Conservation (phyloP, 2,113 vertebrate genomes). For the Cichladusa arquata region DNA sequence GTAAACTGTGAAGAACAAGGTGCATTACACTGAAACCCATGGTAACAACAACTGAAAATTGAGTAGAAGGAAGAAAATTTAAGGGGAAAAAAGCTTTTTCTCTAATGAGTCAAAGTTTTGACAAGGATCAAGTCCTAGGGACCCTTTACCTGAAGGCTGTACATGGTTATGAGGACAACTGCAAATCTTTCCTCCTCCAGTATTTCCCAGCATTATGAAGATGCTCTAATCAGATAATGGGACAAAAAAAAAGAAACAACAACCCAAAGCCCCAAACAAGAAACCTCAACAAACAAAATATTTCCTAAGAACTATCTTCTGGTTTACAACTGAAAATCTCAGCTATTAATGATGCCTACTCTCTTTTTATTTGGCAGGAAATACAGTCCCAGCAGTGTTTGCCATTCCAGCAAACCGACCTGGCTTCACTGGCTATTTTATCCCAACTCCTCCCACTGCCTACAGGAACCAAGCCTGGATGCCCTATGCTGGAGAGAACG, state of each 20-base stretch:
- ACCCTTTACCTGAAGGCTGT: background rate
- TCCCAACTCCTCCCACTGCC: slow-evolving; percentile 88
- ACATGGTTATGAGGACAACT: background rate
- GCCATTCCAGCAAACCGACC: slow-evolving; percentile 92
- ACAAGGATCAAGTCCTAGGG: background rate
- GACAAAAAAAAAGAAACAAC: background rate
- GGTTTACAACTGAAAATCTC: background rate
- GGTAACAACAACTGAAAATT: background rate
- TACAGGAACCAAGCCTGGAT: slow-evolving; percentile 96
- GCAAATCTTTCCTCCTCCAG: background rate
- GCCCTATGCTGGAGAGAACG: slow-evolving; percentile 92
- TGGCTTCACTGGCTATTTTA: slow-evolving; percentile 90
- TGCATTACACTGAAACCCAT: background rate
- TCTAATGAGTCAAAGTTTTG: background rate
- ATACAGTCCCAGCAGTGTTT: slow-evolving; percentile 93
- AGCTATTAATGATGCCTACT: background rate
- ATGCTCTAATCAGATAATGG: background rate
- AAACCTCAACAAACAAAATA: no score
- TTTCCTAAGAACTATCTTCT: background rate
- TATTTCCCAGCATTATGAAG: background rate
- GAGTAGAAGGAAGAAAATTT: background rate
- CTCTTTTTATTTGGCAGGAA: slow-evolving; percentile 78
- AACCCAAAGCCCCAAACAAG: background rate
- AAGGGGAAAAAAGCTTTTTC: background rate
- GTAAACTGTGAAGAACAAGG: background rate